Base-by-base conservation (phyloP, 2,888 invertebrate genomes). In the Tipula helvola region DNA sequence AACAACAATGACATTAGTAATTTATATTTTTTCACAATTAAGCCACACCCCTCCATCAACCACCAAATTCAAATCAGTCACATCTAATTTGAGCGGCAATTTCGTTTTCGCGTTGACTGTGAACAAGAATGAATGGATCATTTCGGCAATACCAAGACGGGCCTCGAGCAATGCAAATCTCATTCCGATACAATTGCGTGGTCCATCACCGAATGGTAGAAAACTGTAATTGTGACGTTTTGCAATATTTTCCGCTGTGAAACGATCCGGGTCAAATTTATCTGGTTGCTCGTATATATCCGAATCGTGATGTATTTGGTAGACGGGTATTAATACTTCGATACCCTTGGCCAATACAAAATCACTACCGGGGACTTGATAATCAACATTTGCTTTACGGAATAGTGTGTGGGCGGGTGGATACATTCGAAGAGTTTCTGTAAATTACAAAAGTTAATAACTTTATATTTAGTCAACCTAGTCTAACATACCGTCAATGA, bases 401-500 rank as follows among this genome's bases (percentile, higher is more conserved):
- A 91, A 92, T 4, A 92, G 89, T 13, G 91, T 88, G 3, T 91
- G 90, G 7, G 91, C 89, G 1, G 91, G 91, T 0, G 93, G 92
- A 28, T 92, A 92, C 87, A 91, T 91, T 52, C 93, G 90, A 1
- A 92, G 85, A 0, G 91, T 90, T 89, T 91, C 91, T 85, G 18
- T 16, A 42, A 41, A 85, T 10, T 44, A 2, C 7, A 44, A 39
- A 39, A 7, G 7, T 39, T 39, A 39, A 3, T 39, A 39, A 39
- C 7, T 7, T 7, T 39, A 10, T 1, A 1, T 12, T 44, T 7
- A 10, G 3, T 1, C 44, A 3, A 10, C 10, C 1, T 44, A 44
- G 3, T 8, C 12, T 71, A 16, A 71, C 28, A 18, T 85, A 92
- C 92, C 92, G 89, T 89, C 88, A 1, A 92, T 87, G 87, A 92